Percentiles rank a stretch among this genome's conserved stretches.
Conservation (phyloP, 2,888 invertebrate genomes). For the Dasypogon diadema region DNA sequence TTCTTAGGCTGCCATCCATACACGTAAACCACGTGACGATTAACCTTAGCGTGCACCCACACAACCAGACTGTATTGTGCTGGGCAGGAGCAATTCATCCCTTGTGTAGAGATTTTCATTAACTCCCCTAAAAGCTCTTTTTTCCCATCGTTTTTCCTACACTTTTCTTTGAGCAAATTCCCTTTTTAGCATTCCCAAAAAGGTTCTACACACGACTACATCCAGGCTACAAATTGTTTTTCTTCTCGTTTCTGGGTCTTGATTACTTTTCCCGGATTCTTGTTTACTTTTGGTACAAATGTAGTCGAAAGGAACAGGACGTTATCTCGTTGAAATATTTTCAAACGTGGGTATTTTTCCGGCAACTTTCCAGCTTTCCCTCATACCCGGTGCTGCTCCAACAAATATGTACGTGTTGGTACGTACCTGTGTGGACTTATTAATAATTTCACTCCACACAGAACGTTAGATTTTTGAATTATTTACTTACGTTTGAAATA, state of each 20-base stretch:
- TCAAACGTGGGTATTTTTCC: neutral
- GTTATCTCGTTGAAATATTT: slow-evolving; percentile 11
- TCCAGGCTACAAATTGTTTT: neutral
- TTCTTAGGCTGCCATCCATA: neutral
- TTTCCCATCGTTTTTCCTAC: neutral
- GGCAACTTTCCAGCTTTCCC: neutral
- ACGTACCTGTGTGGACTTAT: neutral
- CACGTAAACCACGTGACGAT: neutral
- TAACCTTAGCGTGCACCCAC: neutral
- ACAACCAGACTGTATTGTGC: neutral
- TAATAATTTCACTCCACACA: neutral
- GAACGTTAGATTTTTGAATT: neutral
- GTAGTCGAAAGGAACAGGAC: neutral
- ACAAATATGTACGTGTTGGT: neutral
- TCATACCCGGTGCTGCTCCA: neutral
- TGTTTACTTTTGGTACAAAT: slow-evolving; percentile 1
- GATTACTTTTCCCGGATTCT: slow-evolving; percentile 30
- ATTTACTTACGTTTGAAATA: neutral
- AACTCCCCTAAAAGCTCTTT: slow-evolving; percentile 34
- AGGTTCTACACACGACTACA: neutral
- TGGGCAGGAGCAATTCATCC: neutral
- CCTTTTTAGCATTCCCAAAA: neutral
- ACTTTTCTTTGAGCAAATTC: neutral
- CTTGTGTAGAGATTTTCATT: slow-evolving; percentile 32
- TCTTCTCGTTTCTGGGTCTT: slow-evolving; percentile 17